phyloP scores from a whole-genome alignment of 2,797 vertebrate genomes.

The Mus minutoides region DNA sequence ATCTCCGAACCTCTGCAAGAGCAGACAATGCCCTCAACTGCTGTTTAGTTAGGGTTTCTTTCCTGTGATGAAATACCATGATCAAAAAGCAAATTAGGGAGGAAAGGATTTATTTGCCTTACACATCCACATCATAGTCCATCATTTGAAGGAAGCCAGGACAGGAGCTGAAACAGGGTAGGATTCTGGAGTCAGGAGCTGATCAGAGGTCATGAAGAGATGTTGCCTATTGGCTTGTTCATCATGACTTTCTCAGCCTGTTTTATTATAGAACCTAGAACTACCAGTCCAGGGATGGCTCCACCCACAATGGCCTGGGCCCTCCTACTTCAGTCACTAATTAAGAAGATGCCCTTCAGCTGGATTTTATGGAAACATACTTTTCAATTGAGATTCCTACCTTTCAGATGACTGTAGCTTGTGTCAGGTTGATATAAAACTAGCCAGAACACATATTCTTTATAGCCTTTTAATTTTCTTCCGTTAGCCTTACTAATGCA shows the following conservation, averaged over 20 bases:
- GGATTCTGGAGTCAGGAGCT: background rate
- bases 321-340: background rate
- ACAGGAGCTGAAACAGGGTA: background rate
- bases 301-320: background rate
- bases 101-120: background rate
- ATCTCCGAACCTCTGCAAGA: background rate
- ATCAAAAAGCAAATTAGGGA: background rate
- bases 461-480: background rate
- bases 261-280: background rate
- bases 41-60: background rate
- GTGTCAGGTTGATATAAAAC: background rate
- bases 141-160: background rate
- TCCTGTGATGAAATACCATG: background rate
- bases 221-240: background rate
- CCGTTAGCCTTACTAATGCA: background rate
- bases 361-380: background rate
- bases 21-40: background rate
- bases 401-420: background rate
- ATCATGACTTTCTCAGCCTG: background rate
- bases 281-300: background rate
- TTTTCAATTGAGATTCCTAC: background rate
- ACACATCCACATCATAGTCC: background rate
- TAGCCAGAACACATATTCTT: background rate
- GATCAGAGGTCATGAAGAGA: background rate
- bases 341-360: background rate